phyloP scores from a whole-genome alignment of 2,888 invertebrate species.

The Protophormia terraenovae region DNA sequence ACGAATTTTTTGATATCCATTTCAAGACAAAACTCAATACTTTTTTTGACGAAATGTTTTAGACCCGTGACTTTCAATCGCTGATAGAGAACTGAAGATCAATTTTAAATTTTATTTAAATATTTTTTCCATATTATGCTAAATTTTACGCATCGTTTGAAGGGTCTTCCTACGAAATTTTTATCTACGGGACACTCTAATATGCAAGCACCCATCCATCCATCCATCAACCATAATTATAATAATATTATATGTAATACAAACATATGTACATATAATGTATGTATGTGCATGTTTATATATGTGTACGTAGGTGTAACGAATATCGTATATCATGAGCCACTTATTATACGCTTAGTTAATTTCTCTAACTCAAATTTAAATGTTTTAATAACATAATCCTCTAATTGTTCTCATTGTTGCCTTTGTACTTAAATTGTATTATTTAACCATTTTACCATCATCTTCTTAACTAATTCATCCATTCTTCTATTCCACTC shows the following conservation, averaged over 20 bases:
- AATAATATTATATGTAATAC: not conserved
- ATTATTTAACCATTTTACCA: constrained; percentile 35
- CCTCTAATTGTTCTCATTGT: constrained; percentile 32
- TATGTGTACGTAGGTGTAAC: not conserved
- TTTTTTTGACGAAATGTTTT: too few relatives aligned
- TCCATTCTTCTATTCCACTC: not conserved
- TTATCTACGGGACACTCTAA: too few relatives aligned
- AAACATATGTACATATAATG: not conserved
- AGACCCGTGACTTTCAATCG: too few relatives aligned
- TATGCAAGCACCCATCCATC: too few relatives aligned
- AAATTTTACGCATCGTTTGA: too few relatives aligned
- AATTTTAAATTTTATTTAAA: too few relatives aligned
- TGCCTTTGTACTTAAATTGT: not conserved
- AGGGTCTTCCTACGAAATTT: too few relatives aligned
- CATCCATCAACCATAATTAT: constrained; percentile 23
- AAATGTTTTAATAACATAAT: constrained; percentile 43
- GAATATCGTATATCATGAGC: too few relatives aligned
- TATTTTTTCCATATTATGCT: too few relatives aligned
- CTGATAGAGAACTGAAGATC: too few relatives aligned
- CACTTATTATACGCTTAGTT: constrained; percentile 28
- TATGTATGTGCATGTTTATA: not conserved
- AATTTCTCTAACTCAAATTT: constrained; percentile 29
- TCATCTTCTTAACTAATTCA: constrained; percentile 24
- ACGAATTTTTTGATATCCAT: too few relatives aligned
- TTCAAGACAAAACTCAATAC: too few relatives aligned